Evolutionary conservation across 2,797 vertebrate species (phyloP).

Genomic region (Petrocephalus sullivani): DNA sequence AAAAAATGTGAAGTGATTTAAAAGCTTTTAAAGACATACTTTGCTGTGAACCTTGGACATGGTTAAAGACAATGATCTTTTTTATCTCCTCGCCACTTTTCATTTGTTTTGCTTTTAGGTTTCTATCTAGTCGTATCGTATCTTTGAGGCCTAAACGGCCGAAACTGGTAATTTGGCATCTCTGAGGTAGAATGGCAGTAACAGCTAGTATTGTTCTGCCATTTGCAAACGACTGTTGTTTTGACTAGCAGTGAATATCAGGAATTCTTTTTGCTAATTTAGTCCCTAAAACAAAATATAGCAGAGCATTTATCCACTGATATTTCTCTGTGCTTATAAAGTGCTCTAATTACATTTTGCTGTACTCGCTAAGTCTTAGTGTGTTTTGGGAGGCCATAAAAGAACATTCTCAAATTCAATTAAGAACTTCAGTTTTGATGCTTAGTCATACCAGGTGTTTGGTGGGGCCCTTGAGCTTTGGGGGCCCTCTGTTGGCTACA

Average conservation of each 20-base stretch:
- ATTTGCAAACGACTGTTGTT: not conserved
- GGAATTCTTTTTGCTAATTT: not conserved
- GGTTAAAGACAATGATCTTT: constrained; percentile 8
- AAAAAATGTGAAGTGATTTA: constrained; percentile 7
- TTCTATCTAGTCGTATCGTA: constrained; percentile 1
- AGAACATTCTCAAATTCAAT: not conserved
- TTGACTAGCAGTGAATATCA: not conserved
- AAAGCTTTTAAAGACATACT: constrained; percentile 10
- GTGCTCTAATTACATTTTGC: not conserved
- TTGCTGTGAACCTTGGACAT: not conserved
- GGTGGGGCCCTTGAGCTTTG: not conserved
- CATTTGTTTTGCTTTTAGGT: not conserved
- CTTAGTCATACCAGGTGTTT: not conserved
- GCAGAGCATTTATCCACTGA: not conserved
- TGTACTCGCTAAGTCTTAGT: not conserved
- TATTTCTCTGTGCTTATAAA: not conserved
- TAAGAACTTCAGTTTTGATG: not conserved
- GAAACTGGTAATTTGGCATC: not conserved
- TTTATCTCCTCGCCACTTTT: constrained; percentile 1
- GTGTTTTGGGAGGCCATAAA: not conserved
- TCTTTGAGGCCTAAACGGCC: not conserved
- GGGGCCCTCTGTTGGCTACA: not conserved
- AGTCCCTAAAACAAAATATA: not conserved
- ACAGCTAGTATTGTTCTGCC: not conserved
- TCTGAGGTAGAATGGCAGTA: not conserved